A percentile compares a stretch with the other conserved stretches of the same genome.
These are phyloP conservation scores for Apodemia mormo DNA, from an alignment of 2,888 invertebrate genomes.

Conservation along the genomic window DNA sequence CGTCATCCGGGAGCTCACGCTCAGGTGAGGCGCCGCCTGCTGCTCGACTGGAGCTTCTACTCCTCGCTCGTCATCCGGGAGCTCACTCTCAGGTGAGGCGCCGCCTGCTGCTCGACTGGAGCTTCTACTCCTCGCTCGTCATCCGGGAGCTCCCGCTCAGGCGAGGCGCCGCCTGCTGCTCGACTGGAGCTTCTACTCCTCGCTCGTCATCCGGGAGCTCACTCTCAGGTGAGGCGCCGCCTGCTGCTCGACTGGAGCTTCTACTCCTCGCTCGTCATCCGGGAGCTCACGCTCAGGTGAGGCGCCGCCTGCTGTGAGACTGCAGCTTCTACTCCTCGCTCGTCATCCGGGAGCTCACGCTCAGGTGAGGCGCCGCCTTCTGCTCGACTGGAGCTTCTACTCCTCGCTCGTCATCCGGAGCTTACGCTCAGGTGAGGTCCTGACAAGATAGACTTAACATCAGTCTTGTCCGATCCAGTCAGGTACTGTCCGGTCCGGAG, in stretches of 20 bases:
- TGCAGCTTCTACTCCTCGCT: conserved; percentile 99
- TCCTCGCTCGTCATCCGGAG: conserved; percentile 83
- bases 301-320: conserved; percentile 94
- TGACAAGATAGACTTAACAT: no score
- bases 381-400: conserved; percentile 92
- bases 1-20: conserved; percentile 77
- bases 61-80: conserved; percentile 99
- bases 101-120: conserved; percentile 98
- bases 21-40: conserved; percentile 87
- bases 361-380: conserved; percentile 87
- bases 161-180: conserved; percentile 93
- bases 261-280: conserved; percentile 76
- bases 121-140: no score
- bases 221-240: conserved; percentile 86
- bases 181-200: conserved; percentile 99
- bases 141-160: conserved; percentile 79
- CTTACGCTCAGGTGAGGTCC: conserved; percentile 82
- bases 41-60: conserved; percentile 99
- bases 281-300: no score
- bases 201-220: conserved; percentile 98
- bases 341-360: conserved; percentile 97
- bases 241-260: conserved; percentile 96
- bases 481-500: no score
- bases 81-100: conserved; percentile 86
- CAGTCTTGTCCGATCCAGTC: no score